phyloP scores from a whole-genome alignment of 2,797 vertebrate species.

The Artibeus jamaicensis region DNA sequence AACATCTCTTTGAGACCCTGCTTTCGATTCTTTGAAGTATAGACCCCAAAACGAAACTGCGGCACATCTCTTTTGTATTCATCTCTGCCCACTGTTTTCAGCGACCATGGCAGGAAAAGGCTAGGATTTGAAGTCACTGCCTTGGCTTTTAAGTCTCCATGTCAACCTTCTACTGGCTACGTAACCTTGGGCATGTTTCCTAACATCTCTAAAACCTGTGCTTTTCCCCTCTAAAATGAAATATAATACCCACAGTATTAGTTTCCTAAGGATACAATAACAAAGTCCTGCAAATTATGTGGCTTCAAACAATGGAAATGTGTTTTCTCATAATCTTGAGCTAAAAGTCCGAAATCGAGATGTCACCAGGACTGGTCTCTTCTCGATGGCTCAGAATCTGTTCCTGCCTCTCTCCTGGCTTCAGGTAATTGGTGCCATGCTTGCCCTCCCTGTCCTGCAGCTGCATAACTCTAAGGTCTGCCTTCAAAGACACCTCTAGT shows the following conservation, averaged over 20 bases:
- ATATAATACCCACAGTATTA: not conserved
- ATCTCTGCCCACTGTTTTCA: not conserved
- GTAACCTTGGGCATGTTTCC: not conserved
- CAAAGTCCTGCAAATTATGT: not conserved
- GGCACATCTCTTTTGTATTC: not conserved
- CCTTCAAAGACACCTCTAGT: not conserved
- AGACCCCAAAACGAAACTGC: not conserved
- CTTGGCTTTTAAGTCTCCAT: not conserved
- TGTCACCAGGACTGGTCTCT: not conserved
- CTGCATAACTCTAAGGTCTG: rapidly evolving
- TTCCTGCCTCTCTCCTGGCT: not conserved
- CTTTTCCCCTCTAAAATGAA: not conserved
- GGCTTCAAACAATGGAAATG: not conserved
- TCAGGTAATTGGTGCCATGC: not conserved
- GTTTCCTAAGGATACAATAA: not conserved
- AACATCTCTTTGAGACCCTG: not conserved
- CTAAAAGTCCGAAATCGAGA: not conserved
- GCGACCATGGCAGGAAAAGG: not conserved
- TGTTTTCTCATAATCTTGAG: not conserved
- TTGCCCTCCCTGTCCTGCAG: not conserved
- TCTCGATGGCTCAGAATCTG: not conserved
- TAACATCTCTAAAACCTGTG: not conserved
- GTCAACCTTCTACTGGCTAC: not conserved
- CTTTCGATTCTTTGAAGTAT: not conserved
- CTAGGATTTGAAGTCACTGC: not conserved